Base-by-base conservation (phyloP, 2,797 vertebrate genomes). In the Sebastes reedi region DNA sequence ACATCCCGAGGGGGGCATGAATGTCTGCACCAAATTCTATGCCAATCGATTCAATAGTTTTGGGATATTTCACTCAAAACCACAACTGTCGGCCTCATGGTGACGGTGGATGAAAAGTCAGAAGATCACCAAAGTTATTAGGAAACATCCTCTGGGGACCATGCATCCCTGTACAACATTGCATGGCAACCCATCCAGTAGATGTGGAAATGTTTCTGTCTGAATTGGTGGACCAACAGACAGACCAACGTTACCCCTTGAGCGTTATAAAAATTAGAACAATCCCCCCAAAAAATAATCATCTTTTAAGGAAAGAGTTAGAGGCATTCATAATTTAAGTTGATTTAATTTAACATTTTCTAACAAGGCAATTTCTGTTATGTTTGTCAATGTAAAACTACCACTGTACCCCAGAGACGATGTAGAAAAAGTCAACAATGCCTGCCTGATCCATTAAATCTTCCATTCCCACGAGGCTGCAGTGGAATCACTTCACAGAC, bases 401-500 rank as follows among this genome's bases (percentile, higher is more conserved):
- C 12, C 29, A 6, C 46, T 20, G 27, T 25, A 24, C 72, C 27
- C 67, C 22, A 6, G 74, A 83, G 77, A 79, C 39, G 30, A 77
- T 75, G 70, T 74, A 29, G 52, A 30, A 64, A 77, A 79, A 72
- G 62, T 65, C 56, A 84, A 68, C 64, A 71, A 55, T 58, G 66
- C 24, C 27, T 71, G 59, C 8, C 5, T 55, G 50, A 79, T 36
- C 46, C 58, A 59, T 71, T 73, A 81, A 88, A 69, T 76, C 55
- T 32, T 56, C 25, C 8, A 8, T 58, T 84, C 78, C 72, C 64
- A 18, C 11, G 42, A 75, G 62, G 64, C 80, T 69, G 71, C 61
- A n/a, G 62, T 60, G 22, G 64, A 81, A 83, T 73, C 60, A 75
- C 34, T 87, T 86, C 59, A 68, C 70, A 61, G 56, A 75, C 20